Base-by-base conservation (phyloP, 2,888 invertebrate genomes). In the Rhagophthalmus giganteus region DNA sequence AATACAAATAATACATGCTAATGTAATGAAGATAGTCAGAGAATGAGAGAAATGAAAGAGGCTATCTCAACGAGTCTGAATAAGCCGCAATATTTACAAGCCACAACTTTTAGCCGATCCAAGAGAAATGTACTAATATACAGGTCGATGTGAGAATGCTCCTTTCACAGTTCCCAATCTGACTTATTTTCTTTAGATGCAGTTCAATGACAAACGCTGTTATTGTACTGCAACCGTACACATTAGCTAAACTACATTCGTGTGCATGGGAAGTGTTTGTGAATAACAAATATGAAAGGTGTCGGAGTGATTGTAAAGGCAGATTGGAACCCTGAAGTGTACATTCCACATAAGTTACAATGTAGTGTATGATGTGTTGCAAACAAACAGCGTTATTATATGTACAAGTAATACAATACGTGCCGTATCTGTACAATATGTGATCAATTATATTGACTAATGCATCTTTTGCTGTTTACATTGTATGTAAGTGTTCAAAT, bases 91-190 rank as follows among this genome's bases (percentile, higher is more conserved):
- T 79, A 81, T 81, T 79, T 81, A 81, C 80, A 80, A 76, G 69
- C 70, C 64, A 75, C 74, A 74, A 74, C 75, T 74, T 65, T 74
- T 64, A 76, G 71, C 73, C 66, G 68, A 69, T 66, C 64, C 67
- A 60, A 65, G 61, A 66, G 63, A 65, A 32, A 51, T 35, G 28
- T 64, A 62, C 67, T 65, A 69, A 66, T 68, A 62, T 68, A 72
- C 68, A 69, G 58, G 66, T 60, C 57, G 61, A 82, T 83, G 84
- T 83, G 84, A 84, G 84, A 84, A 84, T 83, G 84, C 82, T 81
- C 83, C 81, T 83, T 84, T 84, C 82, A 82, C 83, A 84, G 84
- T 82, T 84, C 83, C 85, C 85, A 85, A 85, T 85, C 85, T 85
- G 85, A 81, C 81, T 72, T 69, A 72, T 72, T 68, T 67, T 64